phyloP scores from a whole-genome alignment of 1,140 invertebrate species.

The Musca domestica region DNA sequence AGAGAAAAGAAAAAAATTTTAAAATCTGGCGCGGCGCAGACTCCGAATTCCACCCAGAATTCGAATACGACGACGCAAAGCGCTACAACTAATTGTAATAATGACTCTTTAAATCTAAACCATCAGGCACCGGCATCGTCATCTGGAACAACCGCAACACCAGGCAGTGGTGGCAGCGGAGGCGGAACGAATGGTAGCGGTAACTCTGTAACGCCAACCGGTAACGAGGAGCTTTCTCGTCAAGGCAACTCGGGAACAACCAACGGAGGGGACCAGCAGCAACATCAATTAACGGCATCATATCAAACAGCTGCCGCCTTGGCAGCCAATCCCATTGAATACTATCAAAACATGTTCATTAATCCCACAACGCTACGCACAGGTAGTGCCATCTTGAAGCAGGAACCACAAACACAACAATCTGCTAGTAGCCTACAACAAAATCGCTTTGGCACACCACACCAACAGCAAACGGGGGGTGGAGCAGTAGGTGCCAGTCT shows the following conservation, averaged over 20 bases:
- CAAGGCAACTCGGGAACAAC: background rate
- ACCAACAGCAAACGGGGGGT: conserved; percentile 32
- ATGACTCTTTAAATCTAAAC: conserved; percentile 51
- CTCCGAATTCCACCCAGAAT: conserved; percentile 32
- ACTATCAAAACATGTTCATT: conserved; percentile 52
- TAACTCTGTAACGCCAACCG: background rate
- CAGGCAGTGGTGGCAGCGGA: background rate
- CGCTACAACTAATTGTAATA: conserved; percentile 43
- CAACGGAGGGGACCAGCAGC: conserved; percentile 1
- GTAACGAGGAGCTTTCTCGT: background rate
- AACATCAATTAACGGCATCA: conserved; percentile 34
- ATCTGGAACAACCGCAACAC: conserved; percentile 28
- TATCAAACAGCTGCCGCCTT: conserved; percentile 37
- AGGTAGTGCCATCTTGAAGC: conserved; percentile 39
- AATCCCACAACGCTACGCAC: conserved; percentile 35
- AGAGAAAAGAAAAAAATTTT: conserved; percentile 52
- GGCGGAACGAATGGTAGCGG: conserved; percentile 25
- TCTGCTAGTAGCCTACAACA: conserved; percentile 29
- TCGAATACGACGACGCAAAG: conserved; percentile 36
- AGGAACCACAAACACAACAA: conserved; percentile 39
- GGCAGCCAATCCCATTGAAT: conserved; percentile 40
- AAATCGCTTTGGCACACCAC: conserved; percentile 24
- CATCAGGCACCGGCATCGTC: conserved; percentile 36
- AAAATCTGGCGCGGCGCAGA: conserved; percentile 37
- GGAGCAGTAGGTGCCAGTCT: conserved; percentile 19